Base-by-base conservation (phyloP, 2,113 vertebrate genomes). In the Naja naja region DNA sequence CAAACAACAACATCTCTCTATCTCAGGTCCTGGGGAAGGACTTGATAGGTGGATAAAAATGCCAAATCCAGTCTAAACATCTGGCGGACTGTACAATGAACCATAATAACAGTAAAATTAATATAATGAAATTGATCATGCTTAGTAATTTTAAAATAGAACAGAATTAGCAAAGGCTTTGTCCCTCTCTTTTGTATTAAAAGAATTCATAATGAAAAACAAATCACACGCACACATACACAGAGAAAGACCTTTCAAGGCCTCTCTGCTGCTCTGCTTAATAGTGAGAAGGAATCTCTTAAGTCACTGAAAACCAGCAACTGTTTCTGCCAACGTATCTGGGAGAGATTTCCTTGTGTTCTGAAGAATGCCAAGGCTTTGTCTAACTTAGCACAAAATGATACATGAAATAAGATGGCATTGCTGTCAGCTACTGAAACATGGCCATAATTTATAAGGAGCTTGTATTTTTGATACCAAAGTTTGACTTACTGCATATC, bases 131-230 rank as follows among this genome's bases (percentile, higher is more conserved):
- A 87, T 43, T 60, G 91, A 53, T 64, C 54, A 25, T 6, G 2
- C 34, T 89, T 54, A 3, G n/a, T 20, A 45, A 47, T 81, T 55
- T 74, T 91, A 23, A 87, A 54, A 27, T 45, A 69, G 16, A 88
- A 74, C 16, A 55, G 58, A 27, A 43, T 89, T 94, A 92, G 85
- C 56, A 0, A 0, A 47, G 55, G 92, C n/a, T 93, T 96, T 92
- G 43, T 92, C 90, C 89, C 94, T 94, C 94, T 93, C 25, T 95
- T 87, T 94, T 74, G 43, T 11, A 5, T 95, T 94, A 90, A 93
- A 95, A 94, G 81, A 93, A 94, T 94, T 93, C n/a, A 85, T 94
- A 91, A 93, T 94, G 47, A 54, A 1, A 3, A 86, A 86, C 60
- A 87, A 52, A 54, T 81, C 34, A 22, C 74, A 22, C 0, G 18